phyloP scores from a whole-genome alignment of 2,113 vertebrate species.

The Hylia prasina region DNA sequence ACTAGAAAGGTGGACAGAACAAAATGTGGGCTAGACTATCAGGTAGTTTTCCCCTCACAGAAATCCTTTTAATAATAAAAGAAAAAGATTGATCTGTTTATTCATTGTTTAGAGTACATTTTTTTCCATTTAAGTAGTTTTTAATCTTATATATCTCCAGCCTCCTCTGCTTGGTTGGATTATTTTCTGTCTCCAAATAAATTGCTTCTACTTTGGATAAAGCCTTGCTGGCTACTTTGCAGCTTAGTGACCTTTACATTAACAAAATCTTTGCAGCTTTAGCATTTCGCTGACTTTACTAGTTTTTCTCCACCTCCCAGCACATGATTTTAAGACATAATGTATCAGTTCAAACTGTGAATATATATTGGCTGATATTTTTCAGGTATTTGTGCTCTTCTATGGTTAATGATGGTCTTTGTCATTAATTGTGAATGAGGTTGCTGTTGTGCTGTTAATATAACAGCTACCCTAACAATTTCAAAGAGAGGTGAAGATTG shows the following conservation, averaged over 20 bases:
- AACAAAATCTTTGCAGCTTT: background rate
- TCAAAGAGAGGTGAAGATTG: background rate
- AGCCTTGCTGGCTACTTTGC: background rate
- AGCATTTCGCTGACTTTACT: background rate
- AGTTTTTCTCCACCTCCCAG: background rate
- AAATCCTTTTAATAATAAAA: background rate
- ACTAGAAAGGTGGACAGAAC: background rate
- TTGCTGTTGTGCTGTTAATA: background rate
- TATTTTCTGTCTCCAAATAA: background rate
- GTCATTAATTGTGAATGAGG: background rate
- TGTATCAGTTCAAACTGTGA: background rate
- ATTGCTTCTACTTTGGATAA: background rate
- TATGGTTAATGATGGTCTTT: background rate
- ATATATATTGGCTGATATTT: background rate
- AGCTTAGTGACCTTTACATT: background rate
- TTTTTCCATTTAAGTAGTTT: background rate
- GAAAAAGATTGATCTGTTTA: rapidly evolving
- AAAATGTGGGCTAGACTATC: background rate
- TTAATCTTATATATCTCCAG: background rate
- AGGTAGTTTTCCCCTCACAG: background rate
- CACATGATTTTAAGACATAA: background rate
- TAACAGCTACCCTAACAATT: background rate
- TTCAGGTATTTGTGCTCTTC: background rate
- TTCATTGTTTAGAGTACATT: background rate
- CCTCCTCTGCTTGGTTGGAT: background rate